Percentiles rank a stretch among this genome's conserved stretches.
These are phyloP conservation scores for Apamea sordens DNA, from an alignment of 2,888 invertebrate species.

Conservation along the genomic window DNA sequence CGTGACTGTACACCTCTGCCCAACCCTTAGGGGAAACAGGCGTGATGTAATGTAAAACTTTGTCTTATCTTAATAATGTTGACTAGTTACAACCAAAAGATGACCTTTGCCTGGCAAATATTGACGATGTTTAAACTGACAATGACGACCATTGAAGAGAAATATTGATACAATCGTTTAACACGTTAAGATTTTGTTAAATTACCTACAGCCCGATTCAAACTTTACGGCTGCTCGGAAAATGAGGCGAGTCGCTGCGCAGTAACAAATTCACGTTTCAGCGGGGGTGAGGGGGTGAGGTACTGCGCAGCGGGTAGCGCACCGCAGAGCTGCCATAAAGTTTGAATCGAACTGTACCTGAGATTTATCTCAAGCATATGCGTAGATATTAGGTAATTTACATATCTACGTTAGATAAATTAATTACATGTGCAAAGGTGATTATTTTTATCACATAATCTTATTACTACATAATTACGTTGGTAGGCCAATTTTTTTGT, in stretches of 20 bases:
- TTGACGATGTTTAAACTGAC: slow-evolving; percentile 7
- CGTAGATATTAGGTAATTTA: slow-evolving; percentile 17
- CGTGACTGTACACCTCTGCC: neutral
- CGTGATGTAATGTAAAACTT: neutral
- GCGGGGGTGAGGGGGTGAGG: neutral
- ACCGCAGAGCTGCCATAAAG: neutral
- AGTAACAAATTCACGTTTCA: neutral
- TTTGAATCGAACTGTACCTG: neutral
- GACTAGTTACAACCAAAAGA: neutral
- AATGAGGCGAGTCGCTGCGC: neutral
- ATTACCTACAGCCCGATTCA: neutral
- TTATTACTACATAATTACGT: neutral
- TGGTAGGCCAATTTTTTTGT: neutral
- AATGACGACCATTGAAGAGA: slow-evolving; percentile 20
- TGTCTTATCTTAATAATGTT: neutral
- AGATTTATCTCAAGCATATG: slow-evolving; percentile 5
- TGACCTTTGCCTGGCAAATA: slow-evolving; percentile 45
- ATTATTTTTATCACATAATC: slow-evolving; percentile 24
- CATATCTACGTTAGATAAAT: slow-evolving; percentile 20
- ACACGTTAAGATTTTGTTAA: neutral
- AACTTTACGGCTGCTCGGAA: neutral
- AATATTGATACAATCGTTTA: slow-evolving; percentile 26
- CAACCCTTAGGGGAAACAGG: neutral
- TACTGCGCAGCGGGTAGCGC: neutral
- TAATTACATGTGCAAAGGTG: slow-evolving; percentile 8